A percentile compares a stretch with the other conserved stretches of the same genome.
Evolutionary conservation across 2,113 vertebrate genomes (phyloP).

Genomic region (Pelmatolapia mariae): DNA sequence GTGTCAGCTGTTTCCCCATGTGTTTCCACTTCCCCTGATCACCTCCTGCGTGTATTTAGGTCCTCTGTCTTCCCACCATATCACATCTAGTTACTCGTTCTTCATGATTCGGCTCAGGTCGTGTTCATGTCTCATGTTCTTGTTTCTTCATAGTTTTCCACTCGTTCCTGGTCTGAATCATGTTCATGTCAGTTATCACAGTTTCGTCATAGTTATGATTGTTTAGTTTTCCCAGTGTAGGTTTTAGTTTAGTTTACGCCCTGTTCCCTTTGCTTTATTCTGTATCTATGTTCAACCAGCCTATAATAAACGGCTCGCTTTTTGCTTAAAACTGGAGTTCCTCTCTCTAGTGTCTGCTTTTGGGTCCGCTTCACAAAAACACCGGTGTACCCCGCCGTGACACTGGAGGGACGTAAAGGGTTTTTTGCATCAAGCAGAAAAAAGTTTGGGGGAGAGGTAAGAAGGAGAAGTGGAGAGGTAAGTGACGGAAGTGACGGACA

Average conservation of each 20-base stretch:
- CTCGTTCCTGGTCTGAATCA: background rate
- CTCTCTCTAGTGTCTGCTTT: background rate
- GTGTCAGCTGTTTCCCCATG: accelerated
- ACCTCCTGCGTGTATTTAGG: background rate
- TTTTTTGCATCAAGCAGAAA: background rate
- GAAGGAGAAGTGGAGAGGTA: no score
- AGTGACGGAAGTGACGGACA: no score
- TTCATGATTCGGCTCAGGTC: background rate
- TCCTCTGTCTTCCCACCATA: background rate
- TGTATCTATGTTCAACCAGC: background rate
- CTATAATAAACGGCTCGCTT: background rate
- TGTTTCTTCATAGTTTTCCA: background rate
- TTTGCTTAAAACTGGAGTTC: background rate
- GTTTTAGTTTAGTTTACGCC: background rate
- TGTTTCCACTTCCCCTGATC: background rate
- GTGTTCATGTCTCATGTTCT: background rate
- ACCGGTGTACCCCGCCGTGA: accelerated
- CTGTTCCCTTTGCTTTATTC: background rate
- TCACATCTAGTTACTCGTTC: background rate
- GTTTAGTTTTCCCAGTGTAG: background rate
- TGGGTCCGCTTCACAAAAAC: background rate
- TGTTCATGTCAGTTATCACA: background rate
- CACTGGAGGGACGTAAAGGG: background rate
- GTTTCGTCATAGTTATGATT: background rate
- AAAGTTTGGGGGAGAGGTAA: no score